Base-by-base conservation (phyloP, 2,797 vertebrate genomes). In the Pachyuromys duprasi region DNA sequence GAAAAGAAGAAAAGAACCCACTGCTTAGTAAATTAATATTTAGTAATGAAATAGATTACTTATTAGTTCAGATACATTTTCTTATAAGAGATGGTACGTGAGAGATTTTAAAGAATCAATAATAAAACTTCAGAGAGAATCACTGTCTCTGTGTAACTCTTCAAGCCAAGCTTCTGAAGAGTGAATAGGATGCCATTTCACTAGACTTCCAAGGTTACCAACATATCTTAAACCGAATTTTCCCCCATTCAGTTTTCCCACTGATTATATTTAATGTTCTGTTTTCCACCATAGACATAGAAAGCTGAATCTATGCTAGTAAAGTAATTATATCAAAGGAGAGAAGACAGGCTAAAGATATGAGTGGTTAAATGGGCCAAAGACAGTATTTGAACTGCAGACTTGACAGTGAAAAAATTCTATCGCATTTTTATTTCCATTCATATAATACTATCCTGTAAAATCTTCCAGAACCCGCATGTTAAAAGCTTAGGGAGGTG, bases 201-300 rank as follows among this genome's bases (percentile, higher is more conserved):
- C 67, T 89, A 69, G 83, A 76, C 26, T 94, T 22, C 55, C 5
- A 65, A 31, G n/a, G 13, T 39, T 86, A 28, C 31, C 53, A 28
- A 89, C 15, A 57, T 90, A n/a, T 60, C 28, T 93, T 88, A 93
- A 93, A 90, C 3, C 9, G 0, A 0, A 0, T 93, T 86, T 80
- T 93, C 95, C 81, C 20, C 45, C 31, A 89, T 31, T 1, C 17
- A 79, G 1, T 74, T 96, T 92, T 93, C 26, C n/a, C 82, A 83
- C 4, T 63, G 28, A 70, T 67, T 91, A 67, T 39, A 91, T 93
- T 92, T 92, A 31, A 86, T 90, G 82, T 89, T 89, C 95, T 42
- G 28, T 20, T 26, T 24, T 81, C 9, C 4, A 31, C 70, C 36
- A 72, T 78, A 87, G 15, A 26, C 76, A 95, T 60, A 86, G 60